These are phyloP conservation scores for Salarias fasciatus DNA, from an alignment of 2,797 vertebrate species.

Conservation along the genomic window DNA sequence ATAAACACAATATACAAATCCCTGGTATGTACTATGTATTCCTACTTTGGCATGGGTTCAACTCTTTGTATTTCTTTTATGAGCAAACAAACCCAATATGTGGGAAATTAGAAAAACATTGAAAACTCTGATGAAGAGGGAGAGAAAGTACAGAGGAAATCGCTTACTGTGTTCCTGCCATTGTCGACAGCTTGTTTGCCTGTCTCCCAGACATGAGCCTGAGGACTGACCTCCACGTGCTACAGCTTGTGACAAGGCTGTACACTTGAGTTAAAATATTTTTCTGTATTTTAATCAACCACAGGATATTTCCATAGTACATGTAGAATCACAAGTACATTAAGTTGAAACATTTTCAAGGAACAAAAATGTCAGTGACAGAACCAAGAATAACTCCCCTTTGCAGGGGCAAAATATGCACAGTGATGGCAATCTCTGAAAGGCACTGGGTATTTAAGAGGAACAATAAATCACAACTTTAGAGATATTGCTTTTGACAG, in stretches of 20 bases:
- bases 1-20: constrained; percentile 27
- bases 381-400: background rate
- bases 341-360: background rate
- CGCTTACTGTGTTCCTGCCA: constrained; percentile 44
- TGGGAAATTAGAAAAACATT: constrained; percentile 8
- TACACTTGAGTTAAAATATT: constrained; percentile 31
- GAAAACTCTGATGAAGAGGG: constrained; percentile 8
- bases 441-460: too few relatives aligned
- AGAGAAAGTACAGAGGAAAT: constrained; percentile 9
- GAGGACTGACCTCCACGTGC: constrained; percentile 14
- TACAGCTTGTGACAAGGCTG: constrained; percentile 21
- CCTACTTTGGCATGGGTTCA: constrained; percentile 25
- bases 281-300: constrained; percentile 18
- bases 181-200: constrained; percentile 42
- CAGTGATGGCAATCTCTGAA: too few relatives aligned
- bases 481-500: too few relatives aligned
- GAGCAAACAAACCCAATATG: constrained; percentile 23
- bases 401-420: too few relatives aligned
- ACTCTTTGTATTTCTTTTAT: constrained; percentile 26
- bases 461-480: too few relatives aligned
- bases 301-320: background rate
- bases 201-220: constrained; percentile 9
- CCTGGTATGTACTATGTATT: background rate
- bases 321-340: background rate
- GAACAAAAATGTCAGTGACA: too few relatives aligned